Conservation (phyloP, 2,888 invertebrate species). For the Sesia bembeciformis region DNA sequence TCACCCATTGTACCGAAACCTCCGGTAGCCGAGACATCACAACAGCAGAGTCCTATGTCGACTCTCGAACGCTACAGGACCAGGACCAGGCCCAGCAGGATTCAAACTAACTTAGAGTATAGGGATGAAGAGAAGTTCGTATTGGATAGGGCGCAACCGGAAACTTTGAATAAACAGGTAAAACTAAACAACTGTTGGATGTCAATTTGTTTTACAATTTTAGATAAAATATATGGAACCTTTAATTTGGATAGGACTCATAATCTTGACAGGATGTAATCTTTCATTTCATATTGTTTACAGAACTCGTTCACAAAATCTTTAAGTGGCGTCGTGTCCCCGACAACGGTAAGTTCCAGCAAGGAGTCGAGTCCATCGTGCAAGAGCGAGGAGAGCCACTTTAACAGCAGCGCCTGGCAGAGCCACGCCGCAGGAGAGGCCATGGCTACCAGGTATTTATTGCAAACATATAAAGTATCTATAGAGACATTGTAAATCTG, state of each 20-base stretch:
- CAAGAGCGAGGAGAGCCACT: conserved; percentile 67
- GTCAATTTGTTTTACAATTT: too few relatives aligned
- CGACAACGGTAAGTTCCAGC: conserved; percentile 57
- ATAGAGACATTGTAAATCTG: too few relatives aligned
- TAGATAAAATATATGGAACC: too few relatives aligned
- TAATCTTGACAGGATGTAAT: too few relatives aligned
- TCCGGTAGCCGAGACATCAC: conserved; percentile 24
- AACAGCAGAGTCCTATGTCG: conserved; percentile 39
- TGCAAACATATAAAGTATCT: too few relatives aligned
- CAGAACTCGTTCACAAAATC: conserved; percentile 65
- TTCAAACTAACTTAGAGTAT: conserved; percentile 42
- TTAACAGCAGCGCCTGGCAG: conserved; percentile 62
- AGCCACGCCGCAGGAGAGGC: conserved; percentile 70
- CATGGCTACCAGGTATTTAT: conserved; percentile 59
- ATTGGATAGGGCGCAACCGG: conserved; percentile 78
- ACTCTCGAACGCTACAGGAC: conserved; percentile 64
- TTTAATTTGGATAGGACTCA: too few relatives aligned
- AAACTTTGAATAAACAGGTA: conserved; percentile 69
- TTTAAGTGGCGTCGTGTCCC: conserved; percentile 55
- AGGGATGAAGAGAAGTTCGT: conserved; percentile 80
- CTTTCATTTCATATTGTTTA: conserved; percentile 8
- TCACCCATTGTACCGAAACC: conserved; percentile 47
- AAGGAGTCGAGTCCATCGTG: conserved; percentile 70
- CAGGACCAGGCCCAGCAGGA: conserved; percentile 50
- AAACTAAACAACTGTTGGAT: background rate